These are phyloP conservation scores for Brenthis ino DNA, from an alignment of 2,888 invertebrate genomes.

Conservation along the genomic window DNA sequence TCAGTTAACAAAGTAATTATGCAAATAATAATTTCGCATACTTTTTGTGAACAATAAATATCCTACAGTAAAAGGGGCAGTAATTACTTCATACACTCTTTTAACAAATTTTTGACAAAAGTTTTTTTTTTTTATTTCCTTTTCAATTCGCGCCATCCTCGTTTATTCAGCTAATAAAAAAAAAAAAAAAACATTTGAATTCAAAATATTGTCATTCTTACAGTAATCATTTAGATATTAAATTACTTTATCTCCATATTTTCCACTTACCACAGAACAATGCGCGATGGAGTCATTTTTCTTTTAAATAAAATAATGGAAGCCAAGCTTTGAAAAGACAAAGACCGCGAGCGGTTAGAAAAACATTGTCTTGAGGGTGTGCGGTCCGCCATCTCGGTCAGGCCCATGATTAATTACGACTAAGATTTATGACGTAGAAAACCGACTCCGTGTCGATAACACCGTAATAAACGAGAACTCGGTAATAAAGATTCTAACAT, in stretches of 20 bases:
- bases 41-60: too few relatives aligned
- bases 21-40: too few relatives aligned
- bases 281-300: conserved; percentile 30
- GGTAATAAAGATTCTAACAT: conserved; percentile 19
- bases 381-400: conserved; percentile 47
- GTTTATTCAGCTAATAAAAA: not conserved
- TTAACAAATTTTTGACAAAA: too few relatives aligned
- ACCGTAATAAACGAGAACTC: conserved; percentile 36
- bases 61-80: too few relatives aligned
- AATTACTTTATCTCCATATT: conserved; percentile 5
- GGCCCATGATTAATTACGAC: conserved; percentile 52
- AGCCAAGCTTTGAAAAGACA: conserved; percentile 38
- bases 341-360: conserved; percentile 48
- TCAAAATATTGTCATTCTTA: conserved; percentile 27
- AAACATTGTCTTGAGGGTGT: conserved; percentile 49
- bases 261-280: conserved; percentile 20
- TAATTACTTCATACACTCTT: too few relatives aligned
- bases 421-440: conserved; percentile 52
- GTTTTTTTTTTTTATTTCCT: too few relatives aligned
- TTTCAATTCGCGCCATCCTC: not conserved
- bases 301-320: conserved; percentile 41
- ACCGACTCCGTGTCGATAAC: conserved; percentile 49
- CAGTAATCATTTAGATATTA: conserved; percentile 18
- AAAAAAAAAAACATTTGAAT: not conserved
- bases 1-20: too few relatives aligned